Conservation (phyloP, 2,797 vertebrate species). For the Liasis olivaceus region DNA sequence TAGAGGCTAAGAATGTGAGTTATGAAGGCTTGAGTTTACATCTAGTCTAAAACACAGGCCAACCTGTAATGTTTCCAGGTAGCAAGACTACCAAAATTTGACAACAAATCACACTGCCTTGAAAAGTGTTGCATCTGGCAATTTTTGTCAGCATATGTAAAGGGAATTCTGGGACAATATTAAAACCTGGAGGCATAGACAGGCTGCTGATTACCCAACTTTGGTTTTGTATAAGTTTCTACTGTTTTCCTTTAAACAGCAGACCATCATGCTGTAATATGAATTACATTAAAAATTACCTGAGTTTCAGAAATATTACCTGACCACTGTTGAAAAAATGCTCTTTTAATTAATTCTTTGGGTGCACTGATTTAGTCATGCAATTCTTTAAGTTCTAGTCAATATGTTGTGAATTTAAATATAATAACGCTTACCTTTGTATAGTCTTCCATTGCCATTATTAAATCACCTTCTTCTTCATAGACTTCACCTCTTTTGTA, state of each 20-base stretch:
- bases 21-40: too few relatives aligned
- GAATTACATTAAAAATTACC: not conserved
- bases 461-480: conserved; percentile 61
- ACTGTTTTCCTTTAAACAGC: not conserved
- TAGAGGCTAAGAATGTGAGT: too few relatives aligned
- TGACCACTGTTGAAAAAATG: not conserved
- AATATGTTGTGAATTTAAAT: not conserved
- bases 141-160: too few relatives aligned
- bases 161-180: not conserved
- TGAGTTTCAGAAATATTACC: not conserved
- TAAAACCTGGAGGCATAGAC: not conserved
- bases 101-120: too few relatives aligned
- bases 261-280: not conserved
- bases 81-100: too few relatives aligned
- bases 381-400: not conserved
- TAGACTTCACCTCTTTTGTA: conserved; percentile 77
- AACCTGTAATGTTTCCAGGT: too few relatives aligned
- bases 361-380: not conserved
- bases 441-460: conserved; percentile 80
- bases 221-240: not conserved
- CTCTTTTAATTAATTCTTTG: not conserved
- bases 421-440: conserved; percentile 68
- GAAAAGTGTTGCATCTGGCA: too few relatives aligned
- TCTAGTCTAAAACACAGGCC: too few relatives aligned
- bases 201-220: not conserved